Evolutionary conservation across 1,140 invertebrate species (phyloP).

Genomic region (Hestina assimilis): DNA sequence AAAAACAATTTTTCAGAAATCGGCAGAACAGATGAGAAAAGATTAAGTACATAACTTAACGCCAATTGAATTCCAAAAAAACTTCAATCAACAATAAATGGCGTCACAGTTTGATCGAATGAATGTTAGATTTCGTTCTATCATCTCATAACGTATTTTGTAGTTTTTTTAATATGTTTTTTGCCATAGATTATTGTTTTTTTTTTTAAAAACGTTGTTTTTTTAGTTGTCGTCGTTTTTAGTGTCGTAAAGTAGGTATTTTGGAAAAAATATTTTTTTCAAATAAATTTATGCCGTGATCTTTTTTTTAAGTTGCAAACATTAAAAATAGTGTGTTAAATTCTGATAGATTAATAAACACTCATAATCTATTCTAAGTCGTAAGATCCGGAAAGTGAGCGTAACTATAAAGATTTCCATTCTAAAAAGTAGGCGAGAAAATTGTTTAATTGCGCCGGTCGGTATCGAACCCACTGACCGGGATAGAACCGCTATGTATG

Average conservation of each 20-base stretch:
- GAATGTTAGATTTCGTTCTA: slow-evolving; percentile 27
- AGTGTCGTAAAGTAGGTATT: not conserved
- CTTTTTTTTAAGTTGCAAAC: too few relatives aligned
- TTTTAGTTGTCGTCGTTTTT: slow-evolving; percentile 4
- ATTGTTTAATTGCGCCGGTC: slow-evolving; percentile 44
- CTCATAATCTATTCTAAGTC: too few relatives aligned
- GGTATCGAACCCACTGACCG: slow-evolving; percentile 45
- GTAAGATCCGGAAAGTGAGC: slow-evolving; percentile 4
- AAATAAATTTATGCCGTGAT: too few relatives aligned
- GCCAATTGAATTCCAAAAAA: slow-evolving; percentile 9
- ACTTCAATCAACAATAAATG: slow-evolving; percentile 28
- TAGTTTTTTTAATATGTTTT: slow-evolving; percentile 10
- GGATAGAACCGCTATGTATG: slow-evolving; percentile 20
- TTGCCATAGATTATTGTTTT: not conserved
- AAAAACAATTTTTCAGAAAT: too few relatives aligned
- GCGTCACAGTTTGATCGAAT: slow-evolving; percentile 35
- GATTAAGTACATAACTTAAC: too few relatives aligned
- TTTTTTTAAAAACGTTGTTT: slow-evolving; percentile 7
- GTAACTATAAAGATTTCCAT: slow-evolving; percentile 13
- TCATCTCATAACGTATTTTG: slow-evolving; percentile 22
- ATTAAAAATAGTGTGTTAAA: too few relatives aligned
- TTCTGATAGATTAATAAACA: too few relatives aligned
- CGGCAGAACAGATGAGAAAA: too few relatives aligned
- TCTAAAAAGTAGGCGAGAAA: slow-evolving; percentile 22
- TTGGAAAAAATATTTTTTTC: too few relatives aligned